phyloP scores from a whole-genome alignment of 2,888 invertebrate genomes.

The Escarpia spicata region DNA sequence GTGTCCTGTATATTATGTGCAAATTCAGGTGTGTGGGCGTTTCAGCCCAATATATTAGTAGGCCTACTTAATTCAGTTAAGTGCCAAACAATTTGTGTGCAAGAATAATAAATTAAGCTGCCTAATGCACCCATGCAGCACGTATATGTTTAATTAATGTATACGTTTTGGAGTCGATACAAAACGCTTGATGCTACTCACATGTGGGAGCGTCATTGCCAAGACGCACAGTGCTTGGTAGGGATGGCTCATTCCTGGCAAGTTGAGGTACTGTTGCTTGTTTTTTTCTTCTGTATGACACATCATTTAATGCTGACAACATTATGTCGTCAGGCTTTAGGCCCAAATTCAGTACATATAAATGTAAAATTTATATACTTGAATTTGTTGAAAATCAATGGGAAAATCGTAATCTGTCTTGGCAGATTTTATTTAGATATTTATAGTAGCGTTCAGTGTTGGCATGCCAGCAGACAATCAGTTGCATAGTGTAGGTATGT shows the following conservation, averaged over 20 bases:
- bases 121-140: background rate
- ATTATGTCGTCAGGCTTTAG: background rate
- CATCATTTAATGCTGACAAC: background rate
- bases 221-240: background rate
- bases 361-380: background rate
- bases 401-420: background rate
- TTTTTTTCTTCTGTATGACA: background rate
- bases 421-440: background rate
- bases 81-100: background rate
- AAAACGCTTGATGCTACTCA: background rate
- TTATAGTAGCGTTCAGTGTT: background rate
- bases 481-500: background rate
- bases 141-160: background rate
- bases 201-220: background rate
- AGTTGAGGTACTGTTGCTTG: background rate
- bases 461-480: background rate
- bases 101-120: background rate
- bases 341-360: background rate
- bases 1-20: background rate
- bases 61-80: background rate
- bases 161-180: background rate
- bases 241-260: background rate
- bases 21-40: background rate
- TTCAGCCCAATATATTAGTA: background rate
- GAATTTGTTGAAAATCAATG: background rate